Evolutionary conservation across 2,888 invertebrate species (phyloP).

Genomic region (Drosophila mulleri): DNA sequence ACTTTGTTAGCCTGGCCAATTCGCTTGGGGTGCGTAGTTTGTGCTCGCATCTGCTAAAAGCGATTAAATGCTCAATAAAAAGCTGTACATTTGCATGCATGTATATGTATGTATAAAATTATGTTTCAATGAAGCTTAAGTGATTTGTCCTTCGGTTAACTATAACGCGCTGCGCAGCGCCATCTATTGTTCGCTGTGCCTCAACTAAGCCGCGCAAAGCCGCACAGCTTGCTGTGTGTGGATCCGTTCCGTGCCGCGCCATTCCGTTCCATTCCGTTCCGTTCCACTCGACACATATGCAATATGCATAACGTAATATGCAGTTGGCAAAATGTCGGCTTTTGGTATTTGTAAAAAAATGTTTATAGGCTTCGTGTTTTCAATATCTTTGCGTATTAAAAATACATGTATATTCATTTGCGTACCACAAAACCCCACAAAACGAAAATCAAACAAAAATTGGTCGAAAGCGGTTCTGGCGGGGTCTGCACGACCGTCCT

Average conservation of each 20-base stretch:
- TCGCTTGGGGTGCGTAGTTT: constrained; percentile 2
- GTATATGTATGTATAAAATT: background rate
- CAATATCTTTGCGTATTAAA: constrained; percentile 22
- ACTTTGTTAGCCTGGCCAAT: background rate
- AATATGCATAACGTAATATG: constrained; percentile 65
- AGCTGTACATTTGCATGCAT: background rate
- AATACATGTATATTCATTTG: constrained; percentile 23
- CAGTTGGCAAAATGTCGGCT: constrained; percentile 57
- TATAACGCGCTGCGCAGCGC: background rate
- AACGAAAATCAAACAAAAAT: background rate
- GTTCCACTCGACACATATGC: constrained; percentile 33
- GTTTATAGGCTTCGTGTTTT: constrained; percentile 39
- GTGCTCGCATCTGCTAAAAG: background rate
- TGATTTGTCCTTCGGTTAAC: background rate
- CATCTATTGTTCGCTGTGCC: background rate
- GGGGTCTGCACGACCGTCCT: background rate
- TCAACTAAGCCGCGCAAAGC: constrained; percentile 18
- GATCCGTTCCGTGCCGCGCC: background rate
- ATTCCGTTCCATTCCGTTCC: background rate
- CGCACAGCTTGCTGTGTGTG: background rate
- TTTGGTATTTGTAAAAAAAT: constrained; percentile 61
- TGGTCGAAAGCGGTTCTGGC: background rate
- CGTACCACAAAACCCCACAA: background rate
- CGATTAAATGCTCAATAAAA: background rate
- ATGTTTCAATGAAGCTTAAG: constrained; percentile 1